phyloP scores from a whole-genome alignment of 1,140 invertebrate genomes.

The Brachionus plicatilis region DNA sequence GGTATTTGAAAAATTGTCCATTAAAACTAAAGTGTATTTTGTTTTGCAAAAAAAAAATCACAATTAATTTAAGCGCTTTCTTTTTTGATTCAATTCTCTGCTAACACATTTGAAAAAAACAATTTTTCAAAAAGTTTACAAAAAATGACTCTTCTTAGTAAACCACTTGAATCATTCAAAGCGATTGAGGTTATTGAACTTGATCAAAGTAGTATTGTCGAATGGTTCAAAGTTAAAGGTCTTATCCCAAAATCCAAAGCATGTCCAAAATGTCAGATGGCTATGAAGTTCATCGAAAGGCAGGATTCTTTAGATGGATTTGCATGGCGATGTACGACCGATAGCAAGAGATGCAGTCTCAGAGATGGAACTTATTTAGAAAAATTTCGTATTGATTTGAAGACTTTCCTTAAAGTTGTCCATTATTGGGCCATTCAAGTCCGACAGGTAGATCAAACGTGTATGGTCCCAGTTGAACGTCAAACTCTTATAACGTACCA shows the following conservation, averaged over 20 bases:
- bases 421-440: too few relatives aligned
- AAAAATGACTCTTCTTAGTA: neutral
- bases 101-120: neutral
- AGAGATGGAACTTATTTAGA: neutral
- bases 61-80: neutral
- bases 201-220: neutral
- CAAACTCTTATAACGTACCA: too few relatives aligned
- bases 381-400: neutral
- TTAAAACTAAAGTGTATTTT: neutral
- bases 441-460: too few relatives aligned
- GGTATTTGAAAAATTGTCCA: neutral
- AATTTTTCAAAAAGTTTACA: neutral
- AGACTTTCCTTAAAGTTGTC: too few relatives aligned
- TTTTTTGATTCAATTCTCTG: neutral
- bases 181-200: neutral
- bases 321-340: neutral
- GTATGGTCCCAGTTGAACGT: too few relatives aligned
- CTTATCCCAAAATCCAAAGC: neutral
- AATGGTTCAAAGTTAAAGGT: neutral
- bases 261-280: neutral
- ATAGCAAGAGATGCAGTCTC: neutral
- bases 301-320: neutral
- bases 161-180: constrained; percentile 5
- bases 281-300: neutral
- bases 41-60: neutral